phyloP scores from a whole-genome alignment of 1,140 invertebrate genomes.

The Drosophila punjabiensis region DNA sequence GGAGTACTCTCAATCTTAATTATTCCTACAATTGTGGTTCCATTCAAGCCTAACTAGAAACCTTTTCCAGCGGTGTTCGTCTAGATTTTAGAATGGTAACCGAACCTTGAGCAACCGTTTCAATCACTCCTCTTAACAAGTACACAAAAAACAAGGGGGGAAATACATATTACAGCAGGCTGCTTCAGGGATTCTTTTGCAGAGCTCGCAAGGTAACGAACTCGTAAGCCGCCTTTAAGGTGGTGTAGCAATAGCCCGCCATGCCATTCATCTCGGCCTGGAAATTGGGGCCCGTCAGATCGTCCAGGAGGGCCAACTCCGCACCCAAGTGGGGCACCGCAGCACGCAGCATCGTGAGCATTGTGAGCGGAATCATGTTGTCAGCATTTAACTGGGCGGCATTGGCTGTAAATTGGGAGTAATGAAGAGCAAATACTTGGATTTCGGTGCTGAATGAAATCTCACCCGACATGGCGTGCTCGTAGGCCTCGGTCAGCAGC shows the following conservation, averaged over 20 bases:
- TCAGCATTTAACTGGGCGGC: conserved; percentile 76
- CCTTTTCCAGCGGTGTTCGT: neutral
- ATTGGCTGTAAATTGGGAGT: conserved; percentile 43
- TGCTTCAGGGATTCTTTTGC: conserved; percentile 47
- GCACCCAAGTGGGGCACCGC: conserved; percentile 84
- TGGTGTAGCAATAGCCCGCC: conserved; percentile 84
- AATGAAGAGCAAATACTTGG: too few relatives aligned
- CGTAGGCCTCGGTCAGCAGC: conserved; percentile 76
- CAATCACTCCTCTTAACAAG: conserved; percentile 13
- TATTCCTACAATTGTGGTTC: conserved; percentile 7
- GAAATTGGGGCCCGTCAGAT: conserved; percentile 79
- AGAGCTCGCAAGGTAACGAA: conserved; percentile 60
- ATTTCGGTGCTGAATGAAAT: neutral
- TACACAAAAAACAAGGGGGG: conserved; percentile 2
- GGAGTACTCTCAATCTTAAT: neutral
- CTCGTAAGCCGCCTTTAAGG: conserved; percentile 77
- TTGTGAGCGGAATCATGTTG: conserved; percentile 79
- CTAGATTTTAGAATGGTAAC: neutral
- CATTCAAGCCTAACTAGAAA: neutral
- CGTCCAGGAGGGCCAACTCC: conserved; percentile 79
- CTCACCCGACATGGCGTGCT: conserved; percentile 67
- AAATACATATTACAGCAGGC: conserved; percentile 8
- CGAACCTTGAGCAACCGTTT: conserved; percentile 16
- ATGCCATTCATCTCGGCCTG: conserved; percentile 83
- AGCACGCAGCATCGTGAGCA: conserved; percentile 78